Evolutionary conservation across 2,888 invertebrate genomes (phyloP), one percentile per base, ranked within the genome.

Genomic region (Leptothorax acervorum): DNA sequence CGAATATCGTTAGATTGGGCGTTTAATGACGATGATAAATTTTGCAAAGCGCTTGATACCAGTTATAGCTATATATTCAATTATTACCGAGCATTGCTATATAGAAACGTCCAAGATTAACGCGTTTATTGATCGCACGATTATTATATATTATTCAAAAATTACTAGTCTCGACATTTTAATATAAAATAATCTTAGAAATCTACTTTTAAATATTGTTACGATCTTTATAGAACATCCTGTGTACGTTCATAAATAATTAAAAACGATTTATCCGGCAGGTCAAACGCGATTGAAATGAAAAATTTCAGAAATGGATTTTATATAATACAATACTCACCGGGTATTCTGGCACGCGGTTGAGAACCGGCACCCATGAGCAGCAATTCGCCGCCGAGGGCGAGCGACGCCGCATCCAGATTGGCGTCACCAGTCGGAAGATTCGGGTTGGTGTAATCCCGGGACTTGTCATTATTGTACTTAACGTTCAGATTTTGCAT

Each of bases 381-480:
- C 86, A 95, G 92, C 85, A 97, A 96, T 95, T 97, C 97, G 82
- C 96, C 95, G 94, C 97, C 97, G 92, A 97, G 95, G 93, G 96
- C 96, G 92, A 96, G 96, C 93, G 96, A 96, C 88, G 96, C 96
- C 39, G 96, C 96, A 91, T 96, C 97, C 90, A 96, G 95, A 85
- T 96, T 96, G 51, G 96, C 96, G 92, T 99, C 99, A 75, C 99
- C 99, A 78, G 98, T 98, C 8, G 99, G 99, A 95, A 99, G 97
- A 95, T 97, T 98, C 76, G 99, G 99, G 96, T 99, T 99, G 92
- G 99, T 99, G 96, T 99, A 99, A 96, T 99, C 99, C 86, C 99
- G 96, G 87, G 99, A 99, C 96, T 99, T 99, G 96, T 99, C 99
- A 96, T 99, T 99, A 96, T 99, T 99, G 96, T 99, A 99, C 95